Evolutionary conservation across 2,888 invertebrate genomes (phyloP), one percentile per base, ranked within the genome.

Genomic region (Oscheius sp.): DNA sequence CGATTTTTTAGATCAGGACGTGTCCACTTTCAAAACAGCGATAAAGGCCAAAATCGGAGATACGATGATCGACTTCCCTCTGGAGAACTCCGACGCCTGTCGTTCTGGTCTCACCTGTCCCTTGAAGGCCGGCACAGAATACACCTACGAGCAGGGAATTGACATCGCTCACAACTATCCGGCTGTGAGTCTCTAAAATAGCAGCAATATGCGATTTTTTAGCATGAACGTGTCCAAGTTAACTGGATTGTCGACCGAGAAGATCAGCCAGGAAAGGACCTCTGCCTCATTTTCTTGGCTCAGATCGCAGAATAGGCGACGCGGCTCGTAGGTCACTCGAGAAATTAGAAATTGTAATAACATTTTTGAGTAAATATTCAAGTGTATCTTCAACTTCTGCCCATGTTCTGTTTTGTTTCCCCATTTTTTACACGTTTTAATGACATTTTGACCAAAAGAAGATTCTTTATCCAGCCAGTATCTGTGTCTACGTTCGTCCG

Each of bases 221-320:
- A 66, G 72, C 45, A 58, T 18, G 74, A 77, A 16, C 35, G 70
- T 27, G 79, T 80, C 55, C 81, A 80, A 55, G 85, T 85, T 59
- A 84, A 84, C 69, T 85, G 85, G 85, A 75, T 82, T 43, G 59
- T 85, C 27, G 73, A 78, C 9, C 76, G 78, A 13, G 72, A 68
- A 6, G 76, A 71, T 21, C 72, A 73, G n/a, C 27, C 58, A 2
- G 74, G 69, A 18, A 74, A 79, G 61, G 84, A 83, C 52, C 73
- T 80, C 35, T 85, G 85, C 76, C 77, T 85, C 66, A 79, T 84
- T 59, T 85, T 85, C 80, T 64, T 85, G 35, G 85, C 79, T n/a
- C 74, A 79, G 69, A 82, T 85, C 41, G 73, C 72, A 3, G 49
- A 49, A 49, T 49, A 13, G 13, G 13, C 3, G 13, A 49, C 21